A percentile compares a stretch with the other conserved stretches of the same genome.
Evolutionary conservation across 2,888 invertebrate genomes (phyloP).

Genomic region (Chaitophorus viminalis): DNA sequence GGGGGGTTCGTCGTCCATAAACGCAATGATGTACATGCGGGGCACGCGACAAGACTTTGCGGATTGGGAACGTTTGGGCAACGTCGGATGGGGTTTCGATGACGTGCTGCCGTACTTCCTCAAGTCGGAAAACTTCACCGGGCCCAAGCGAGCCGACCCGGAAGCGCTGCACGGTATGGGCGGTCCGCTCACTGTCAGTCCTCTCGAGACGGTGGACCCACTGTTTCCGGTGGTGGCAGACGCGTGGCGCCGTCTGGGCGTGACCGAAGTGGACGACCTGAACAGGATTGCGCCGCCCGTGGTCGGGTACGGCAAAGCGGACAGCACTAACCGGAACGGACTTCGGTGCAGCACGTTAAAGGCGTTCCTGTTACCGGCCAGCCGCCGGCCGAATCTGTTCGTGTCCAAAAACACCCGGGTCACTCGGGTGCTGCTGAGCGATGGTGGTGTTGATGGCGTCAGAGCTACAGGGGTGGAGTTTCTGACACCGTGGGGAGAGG

Average conservation of each 20-base stretch:
- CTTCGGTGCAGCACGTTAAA: conserved; percentile 83
- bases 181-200: conserved; percentile 60
- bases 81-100: conserved; percentile 59
- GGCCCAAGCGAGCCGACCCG: neutral
- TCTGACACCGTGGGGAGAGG: conserved; percentile 70
- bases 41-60: conserved; percentile 60
- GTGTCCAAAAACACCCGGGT: conserved; percentile 77
- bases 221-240: neutral
- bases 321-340: conserved; percentile 71
- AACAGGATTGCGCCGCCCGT: conserved; percentile 34
- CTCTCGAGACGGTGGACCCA: conserved; percentile 52
- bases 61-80: conserved; percentile 53
- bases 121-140: conserved; percentile 62
- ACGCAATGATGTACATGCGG: conserved; percentile 62
- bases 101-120: conserved; percentile 61
- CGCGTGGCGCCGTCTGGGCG: conserved; percentile 9
- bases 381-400: conserved; percentile 76
- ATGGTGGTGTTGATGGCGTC: too few species aligned
- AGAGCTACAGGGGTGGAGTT: conserved; percentile 77
- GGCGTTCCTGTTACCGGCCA: conserved; percentile 78
- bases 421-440: conserved; percentile 73
- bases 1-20: conserved; percentile 63
- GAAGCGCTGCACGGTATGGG: conserved; percentile 17
- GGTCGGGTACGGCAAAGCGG: conserved; percentile 47
- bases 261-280: conserved; percentile 46